Percentiles rank a stretch among this genome's conserved stretches.
Conservation (phyloP, 2,888 invertebrate species). For the Drosophila affinis region DNA sequence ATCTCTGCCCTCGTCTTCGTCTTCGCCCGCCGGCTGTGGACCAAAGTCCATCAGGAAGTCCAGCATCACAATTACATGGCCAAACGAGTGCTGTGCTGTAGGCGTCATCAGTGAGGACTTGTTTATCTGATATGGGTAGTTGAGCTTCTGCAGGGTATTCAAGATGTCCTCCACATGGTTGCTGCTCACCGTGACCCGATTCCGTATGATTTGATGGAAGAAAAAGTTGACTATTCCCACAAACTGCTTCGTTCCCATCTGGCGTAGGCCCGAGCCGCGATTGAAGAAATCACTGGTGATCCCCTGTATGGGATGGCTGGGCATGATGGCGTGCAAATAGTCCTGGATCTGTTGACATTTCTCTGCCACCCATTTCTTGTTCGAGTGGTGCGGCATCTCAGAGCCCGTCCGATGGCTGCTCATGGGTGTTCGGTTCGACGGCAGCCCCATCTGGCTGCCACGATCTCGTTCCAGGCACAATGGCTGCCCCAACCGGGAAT, state of each 20-base stretch:
- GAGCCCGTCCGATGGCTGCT: neutral
- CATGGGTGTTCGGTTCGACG: constrained; percentile 52
- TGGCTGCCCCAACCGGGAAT: constrained; percentile 25
- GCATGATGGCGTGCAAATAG: constrained; percentile 63
- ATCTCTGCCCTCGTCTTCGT: constrained; percentile 45
- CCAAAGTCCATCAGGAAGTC: constrained; percentile 81
- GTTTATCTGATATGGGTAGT: constrained; percentile 81
- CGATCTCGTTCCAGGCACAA: constrained; percentile 41
- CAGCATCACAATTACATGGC: constrained; percentile 80
- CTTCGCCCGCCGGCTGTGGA: constrained; percentile 37
- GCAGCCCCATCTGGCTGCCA: constrained; percentile 31
- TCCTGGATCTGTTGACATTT: constrained; percentile 75
- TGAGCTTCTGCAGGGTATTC: constrained; percentile 76
- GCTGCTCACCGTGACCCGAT: constrained; percentile 70
- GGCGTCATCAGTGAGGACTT: constrained; percentile 83
- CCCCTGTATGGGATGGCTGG: constrained; percentile 49
- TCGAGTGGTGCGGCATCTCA: constrained; percentile 66
- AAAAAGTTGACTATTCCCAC: constrained; percentile 79
- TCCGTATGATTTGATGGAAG: constrained; percentile 76
- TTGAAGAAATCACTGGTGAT: constrained; percentile 68
- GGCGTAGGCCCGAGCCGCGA: constrained; percentile 71
- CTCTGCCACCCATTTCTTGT: constrained; percentile 81
- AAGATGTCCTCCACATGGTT: constrained; percentile 82
- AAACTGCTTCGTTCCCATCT: constrained; percentile 83
- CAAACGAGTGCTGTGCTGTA: constrained; percentile 81